These are phyloP conservation scores for Trichacis sp. DNA, from an alignment of 2,888 invertebrate species.

Conservation along the genomic window DNA sequence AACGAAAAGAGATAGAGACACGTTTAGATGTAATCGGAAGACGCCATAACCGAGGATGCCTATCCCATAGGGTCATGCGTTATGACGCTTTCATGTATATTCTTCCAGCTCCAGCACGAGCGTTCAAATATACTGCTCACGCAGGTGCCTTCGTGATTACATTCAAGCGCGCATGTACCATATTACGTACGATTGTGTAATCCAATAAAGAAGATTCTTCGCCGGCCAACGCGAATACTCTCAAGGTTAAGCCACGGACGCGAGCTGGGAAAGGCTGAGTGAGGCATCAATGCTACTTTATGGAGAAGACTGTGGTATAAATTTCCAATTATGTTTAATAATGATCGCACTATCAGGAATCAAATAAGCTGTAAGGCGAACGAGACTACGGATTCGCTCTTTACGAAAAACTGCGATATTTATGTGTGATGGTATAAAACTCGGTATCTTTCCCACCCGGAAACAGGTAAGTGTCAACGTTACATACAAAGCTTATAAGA, in stretches of 20 bases:
- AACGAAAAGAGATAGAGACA: conserved; percentile 28
- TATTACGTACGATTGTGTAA: conserved; percentile 38
- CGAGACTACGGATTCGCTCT: too few relatives aligned
- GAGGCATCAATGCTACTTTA: conserved; percentile 14
- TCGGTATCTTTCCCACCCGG: too few relatives aligned
- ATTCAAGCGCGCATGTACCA: conserved; percentile 26
- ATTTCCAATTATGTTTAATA: conserved; percentile 2
- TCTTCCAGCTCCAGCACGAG: conserved; percentile 23
- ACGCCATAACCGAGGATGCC: conserved; percentile 47
- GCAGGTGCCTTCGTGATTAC: conserved; percentile 27
- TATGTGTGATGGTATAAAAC: too few relatives aligned
- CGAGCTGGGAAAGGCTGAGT: background rate
- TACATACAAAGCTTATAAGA: too few relatives aligned
- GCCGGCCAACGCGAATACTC: background rate
- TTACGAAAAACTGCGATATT: too few relatives aligned
- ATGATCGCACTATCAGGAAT: background rate
- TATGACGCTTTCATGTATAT: conserved; percentile 8
- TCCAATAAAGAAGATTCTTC: conserved; percentile 29
- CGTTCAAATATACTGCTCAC: conserved; percentile 23
- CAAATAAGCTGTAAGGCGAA: background rate
- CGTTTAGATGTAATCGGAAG: conserved; percentile 51
- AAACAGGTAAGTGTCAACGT: too few relatives aligned
- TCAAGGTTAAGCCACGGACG: conserved; percentile 1
- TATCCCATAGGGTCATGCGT: conserved; percentile 19
- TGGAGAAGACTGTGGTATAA: background rate